These are phyloP conservation scores for Drosophila nigromelanica DNA, from an alignment of 1,140 invertebrate genomes.

Conservation along the genomic window DNA sequence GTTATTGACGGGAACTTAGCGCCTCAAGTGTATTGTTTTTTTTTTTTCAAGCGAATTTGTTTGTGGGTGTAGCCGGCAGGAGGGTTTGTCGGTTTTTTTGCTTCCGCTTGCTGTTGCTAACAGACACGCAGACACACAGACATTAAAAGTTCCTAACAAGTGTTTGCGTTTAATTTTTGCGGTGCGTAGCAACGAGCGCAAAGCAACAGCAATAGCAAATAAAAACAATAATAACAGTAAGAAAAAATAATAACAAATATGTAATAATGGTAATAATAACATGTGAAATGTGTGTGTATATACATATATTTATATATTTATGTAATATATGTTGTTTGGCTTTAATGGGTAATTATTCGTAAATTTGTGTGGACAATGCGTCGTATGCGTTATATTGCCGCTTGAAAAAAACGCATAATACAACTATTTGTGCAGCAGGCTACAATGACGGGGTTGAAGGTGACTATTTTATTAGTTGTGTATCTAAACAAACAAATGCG, in stretches of 20 bases:
- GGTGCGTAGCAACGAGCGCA: conserved; percentile 49
- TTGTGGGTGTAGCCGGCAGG: conserved; percentile 18
- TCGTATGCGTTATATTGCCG: conserved; percentile 73
- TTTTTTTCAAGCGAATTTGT: neutral
- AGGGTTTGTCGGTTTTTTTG: conserved; percentile 44
- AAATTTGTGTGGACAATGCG: conserved; percentile 46
- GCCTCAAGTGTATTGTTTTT: neutral
- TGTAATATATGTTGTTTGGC: conserved; percentile 42
- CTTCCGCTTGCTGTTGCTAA: conserved; percentile 24
- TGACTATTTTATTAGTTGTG: neutral
- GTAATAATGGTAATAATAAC: conserved; percentile 48
- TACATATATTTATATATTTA: too few species aligned
- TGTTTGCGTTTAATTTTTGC: conserved; percentile 73
- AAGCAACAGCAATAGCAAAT: conserved; percentile 9
- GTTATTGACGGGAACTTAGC: conserved; percentile 25
- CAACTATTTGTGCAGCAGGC: conserved; percentile 61
- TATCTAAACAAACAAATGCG: conserved; percentile 13
- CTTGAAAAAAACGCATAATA: conserved; percentile 55
- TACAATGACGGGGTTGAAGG: neutral
- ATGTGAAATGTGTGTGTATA: conserved; percentile 57
- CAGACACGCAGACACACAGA: conserved; percentile 27
- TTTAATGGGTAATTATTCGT: conserved; percentile 76
- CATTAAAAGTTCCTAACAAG: conserved; percentile 64
- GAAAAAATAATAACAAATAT: conserved; percentile 36
- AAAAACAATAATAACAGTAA: conserved; percentile 20